Percentiles rank a stretch among this genome's conserved stretches.
phyloP scores from a whole-genome alignment of 2,888 invertebrate species.

The Embidobia sp. region DNA sequence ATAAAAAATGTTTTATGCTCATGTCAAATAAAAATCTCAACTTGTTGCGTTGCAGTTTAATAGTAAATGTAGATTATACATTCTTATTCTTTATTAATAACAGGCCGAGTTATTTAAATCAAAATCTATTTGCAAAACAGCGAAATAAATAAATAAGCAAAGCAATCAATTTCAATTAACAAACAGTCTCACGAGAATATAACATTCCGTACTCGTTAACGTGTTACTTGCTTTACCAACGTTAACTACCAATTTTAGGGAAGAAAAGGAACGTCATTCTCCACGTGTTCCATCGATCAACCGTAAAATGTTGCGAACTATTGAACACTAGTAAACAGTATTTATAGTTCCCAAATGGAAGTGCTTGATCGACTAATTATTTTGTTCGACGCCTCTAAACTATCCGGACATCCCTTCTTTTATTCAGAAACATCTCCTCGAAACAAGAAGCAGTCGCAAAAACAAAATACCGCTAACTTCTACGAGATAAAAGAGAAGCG shows the following conservation, averaged over 20 bases:
- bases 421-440: neutral
- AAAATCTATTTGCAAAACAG: no score
- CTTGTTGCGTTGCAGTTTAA: no score
- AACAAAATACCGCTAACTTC: slow-evolving; percentile 13
- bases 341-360: slow-evolving; percentile 5
- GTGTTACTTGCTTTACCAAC: no score
- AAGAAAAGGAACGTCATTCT: neutral
- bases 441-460: slow-evolving; percentile 3
- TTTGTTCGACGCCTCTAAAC: slow-evolving; percentile 5
- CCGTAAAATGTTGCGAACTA: slow-evolving; percentile 1
- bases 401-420: neutral
- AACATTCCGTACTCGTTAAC: no score
- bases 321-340: slow-evolving; percentile 21
- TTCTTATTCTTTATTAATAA: no score
- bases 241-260: neutral
- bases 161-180: no score
- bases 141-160: no score
- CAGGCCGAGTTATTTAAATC: no score
- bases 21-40: no score
- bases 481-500: slow-evolving; percentile 6
- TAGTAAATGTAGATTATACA: no score
- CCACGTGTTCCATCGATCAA: neutral
- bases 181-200: no score
- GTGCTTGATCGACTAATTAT: slow-evolving; percentile 18
- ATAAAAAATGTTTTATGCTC: no score